Evolutionary conservation across 2,888 invertebrate genomes (phyloP).

Genomic region (Acanthosepion pharaonis): DNA sequence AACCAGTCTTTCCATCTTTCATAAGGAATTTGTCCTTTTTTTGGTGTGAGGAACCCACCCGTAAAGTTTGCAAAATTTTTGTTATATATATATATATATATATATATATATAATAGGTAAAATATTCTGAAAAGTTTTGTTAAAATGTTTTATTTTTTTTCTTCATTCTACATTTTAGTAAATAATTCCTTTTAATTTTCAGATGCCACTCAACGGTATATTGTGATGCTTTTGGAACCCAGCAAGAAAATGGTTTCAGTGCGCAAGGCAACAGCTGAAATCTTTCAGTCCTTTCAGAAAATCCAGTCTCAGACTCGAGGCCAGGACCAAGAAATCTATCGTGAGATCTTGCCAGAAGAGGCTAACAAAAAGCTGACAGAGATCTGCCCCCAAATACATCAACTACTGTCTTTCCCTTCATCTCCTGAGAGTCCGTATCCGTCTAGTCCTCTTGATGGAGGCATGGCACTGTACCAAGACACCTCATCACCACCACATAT

Average conservation of each 20-base stretch:
- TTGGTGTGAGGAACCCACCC: too few species aligned
- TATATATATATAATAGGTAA: too few species aligned
- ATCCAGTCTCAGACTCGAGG: constrained; percentile 45
- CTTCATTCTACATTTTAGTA: too few species aligned
- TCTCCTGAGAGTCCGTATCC: constrained; percentile 39
- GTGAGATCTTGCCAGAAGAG: constrained; percentile 84
- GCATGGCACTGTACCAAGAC: constrained; percentile 24
- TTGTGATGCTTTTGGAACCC: constrained; percentile 58
- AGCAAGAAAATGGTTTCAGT: constrained; percentile 50
- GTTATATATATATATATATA: too few species aligned
- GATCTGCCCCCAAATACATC: constrained; percentile 79
- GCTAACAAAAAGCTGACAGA: constrained; percentile 87
- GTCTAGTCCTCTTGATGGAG: constrained; percentile 38
- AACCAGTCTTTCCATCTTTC: too few species aligned
- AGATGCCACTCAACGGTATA: constrained; percentile 63
- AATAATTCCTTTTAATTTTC: constrained; percentile 49
- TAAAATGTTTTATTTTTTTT: too few species aligned
- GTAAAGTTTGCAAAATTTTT: too few species aligned
- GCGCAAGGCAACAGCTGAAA: constrained; percentile 49
- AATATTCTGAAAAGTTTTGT: too few species aligned
- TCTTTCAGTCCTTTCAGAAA: constrained; percentile 51
- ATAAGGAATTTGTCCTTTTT: too few species aligned
- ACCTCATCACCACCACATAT: constrained; percentile 60
- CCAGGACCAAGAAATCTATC: constrained; percentile 64
- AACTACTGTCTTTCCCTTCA: constrained; percentile 35